Conservation (phyloP, 2,888 invertebrate species). For the Netelia fuscicornis region DNA sequence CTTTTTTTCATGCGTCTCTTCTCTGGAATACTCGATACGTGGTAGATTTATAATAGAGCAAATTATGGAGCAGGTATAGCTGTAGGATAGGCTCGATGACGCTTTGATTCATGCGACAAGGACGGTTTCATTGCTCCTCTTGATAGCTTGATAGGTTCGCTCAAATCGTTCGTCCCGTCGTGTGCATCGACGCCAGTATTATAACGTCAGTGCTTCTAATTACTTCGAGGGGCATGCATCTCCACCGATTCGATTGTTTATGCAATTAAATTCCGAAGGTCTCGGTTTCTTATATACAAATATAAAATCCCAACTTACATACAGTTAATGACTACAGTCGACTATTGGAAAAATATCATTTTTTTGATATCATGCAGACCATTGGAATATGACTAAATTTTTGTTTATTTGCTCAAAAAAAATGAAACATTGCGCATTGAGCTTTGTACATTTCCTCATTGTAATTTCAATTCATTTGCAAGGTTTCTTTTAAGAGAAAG, state of each 20-base stretch:
- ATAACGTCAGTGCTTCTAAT: conserved; percentile 73
- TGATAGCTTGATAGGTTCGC: conserved; percentile 72
- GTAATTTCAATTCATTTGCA: too few relatives aligned
- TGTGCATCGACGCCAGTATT: conserved; percentile 37
- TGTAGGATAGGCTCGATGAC: conserved; percentile 30
- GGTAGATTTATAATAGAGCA: conserved; percentile 32
- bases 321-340: too few relatives aligned
- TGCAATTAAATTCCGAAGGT: conserved; percentile 67
- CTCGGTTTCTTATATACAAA: conserved; percentile 28
- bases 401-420: too few relatives aligned
- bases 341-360: too few relatives aligned
- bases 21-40: conserved; percentile 6
- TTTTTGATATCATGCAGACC: too few relatives aligned
- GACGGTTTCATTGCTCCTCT: conserved; percentile 74
- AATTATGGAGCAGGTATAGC: conserved; percentile 13
- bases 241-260: conserved; percentile 74
- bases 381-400: too few relatives aligned
- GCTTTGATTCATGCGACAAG: conserved; percentile 72
- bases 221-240: conserved; percentile 70
- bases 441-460: too few relatives aligned
- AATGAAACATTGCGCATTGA: too few relatives aligned
- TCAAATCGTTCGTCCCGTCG: conserved; percentile 56
- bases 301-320: not conserved
- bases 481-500: too few relatives aligned
- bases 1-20: not conserved